Base-by-base conservation (phyloP, 2,113 vertebrate genomes). In the Rhea pennata region DNA sequence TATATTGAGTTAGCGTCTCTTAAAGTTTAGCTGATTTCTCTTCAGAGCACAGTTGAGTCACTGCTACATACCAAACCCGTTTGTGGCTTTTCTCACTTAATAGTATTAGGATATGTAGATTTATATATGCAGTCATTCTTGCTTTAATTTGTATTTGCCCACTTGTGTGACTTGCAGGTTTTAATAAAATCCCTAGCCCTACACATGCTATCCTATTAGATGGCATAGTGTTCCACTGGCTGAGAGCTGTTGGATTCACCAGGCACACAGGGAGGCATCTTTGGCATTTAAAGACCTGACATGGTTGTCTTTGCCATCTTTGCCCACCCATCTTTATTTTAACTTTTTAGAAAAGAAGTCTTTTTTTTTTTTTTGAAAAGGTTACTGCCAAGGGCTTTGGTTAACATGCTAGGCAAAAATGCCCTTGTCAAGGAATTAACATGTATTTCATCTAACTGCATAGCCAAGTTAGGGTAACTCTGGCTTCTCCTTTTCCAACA, bases 1-100 rank as follows among this genome's bases (percentile, higher is more conserved):
- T 85, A 46, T 92, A 96, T 95, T 95, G 87, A 95, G 94, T 97
- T 97, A 97, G 92, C 65, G 92, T 95, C 91, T 96, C 36, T 59
- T 54, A 80, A 62, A 4, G 2, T 59, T 96, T 85, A 95, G 89
- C 87, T 71, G 24, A 83, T 93, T 90, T 87, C 92, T 96, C 76
- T 91, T 85, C 91, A 89, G 86, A 89, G 70, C 54, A 51, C 6
- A 84, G 66, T n/a, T 95, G 92, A 93, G 85, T 95, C 92, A 88
- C 84, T 77, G 81, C 84, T 92, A 85, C 71, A 53, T 74, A 87
- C 91, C 75, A 58, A 84, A 66, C 54, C 59, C 81, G 53, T 80
- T 62, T 90, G 73, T 50, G 51, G 72, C 86, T 48, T 84, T 84
- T 78, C 56, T 70, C 80, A 24, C 50, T 73, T 56, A 50, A 54